Evolutionary conservation across 1,140 invertebrate species (phyloP).

Genomic region (Anastatus disparis): DNA sequence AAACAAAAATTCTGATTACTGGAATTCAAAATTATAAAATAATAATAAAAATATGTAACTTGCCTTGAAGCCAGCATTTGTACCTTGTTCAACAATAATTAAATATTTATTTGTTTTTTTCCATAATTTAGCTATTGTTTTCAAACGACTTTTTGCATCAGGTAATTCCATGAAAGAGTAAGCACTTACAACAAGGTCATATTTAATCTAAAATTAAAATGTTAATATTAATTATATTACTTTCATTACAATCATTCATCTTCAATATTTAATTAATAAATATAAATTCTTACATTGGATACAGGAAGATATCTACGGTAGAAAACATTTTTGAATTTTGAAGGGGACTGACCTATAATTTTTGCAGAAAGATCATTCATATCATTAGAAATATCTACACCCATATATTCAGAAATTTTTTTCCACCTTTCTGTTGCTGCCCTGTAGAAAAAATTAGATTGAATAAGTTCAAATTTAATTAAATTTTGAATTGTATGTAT

Average conservation of each 20-base stretch:
- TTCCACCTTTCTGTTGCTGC: conserved; percentile 79
- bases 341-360: conserved; percentile 73
- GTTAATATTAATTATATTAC: conserved; percentile 49
- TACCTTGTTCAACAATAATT: conserved; percentile 87
- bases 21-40: conserved; percentile 22
- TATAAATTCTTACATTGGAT: conserved; percentile 65
- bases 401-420: conserved; percentile 81
- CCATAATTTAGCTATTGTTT: conserved; percentile 84
- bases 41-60: conserved; percentile 36
- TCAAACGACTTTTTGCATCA: conserved; percentile 72
- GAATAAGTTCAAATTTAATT: no score
- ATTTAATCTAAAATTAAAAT: conserved; percentile 74
- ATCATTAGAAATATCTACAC: conserved; percentile 80
- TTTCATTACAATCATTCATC: conserved; percentile 33
- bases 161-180: conserved; percentile 86
- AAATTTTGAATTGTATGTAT: neutral
- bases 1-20: conserved; percentile 28
- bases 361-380: conserved; percentile 85
- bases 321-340: conserved; percentile 72
- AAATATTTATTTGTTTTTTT: conserved; percentile 85
- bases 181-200: conserved; percentile 84
- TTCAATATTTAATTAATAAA: conserved; percentile 20
- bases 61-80: conserved; percentile 80
- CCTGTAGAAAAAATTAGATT: conserved; percentile 64
- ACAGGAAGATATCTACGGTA: conserved; percentile 85